Evolutionary conservation across 1,140 invertebrate genomes (phyloP), one percentile per base, ranked within the genome.

Genomic region (Trichoplusia ni): DNA sequence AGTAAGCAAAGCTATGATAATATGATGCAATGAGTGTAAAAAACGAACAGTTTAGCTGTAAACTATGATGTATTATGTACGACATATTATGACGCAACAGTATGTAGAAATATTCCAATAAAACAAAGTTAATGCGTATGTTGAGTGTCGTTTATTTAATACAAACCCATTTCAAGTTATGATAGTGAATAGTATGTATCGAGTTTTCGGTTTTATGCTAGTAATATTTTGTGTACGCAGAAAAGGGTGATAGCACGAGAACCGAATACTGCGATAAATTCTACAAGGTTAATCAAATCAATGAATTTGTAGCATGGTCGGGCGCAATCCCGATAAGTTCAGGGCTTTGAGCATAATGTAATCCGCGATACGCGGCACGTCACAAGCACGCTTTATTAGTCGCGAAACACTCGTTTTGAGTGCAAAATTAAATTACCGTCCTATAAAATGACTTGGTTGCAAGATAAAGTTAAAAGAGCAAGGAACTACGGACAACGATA

Each of bases 361-460:
- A 33, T 38, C 25, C 19, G 44, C 54, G 38, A 65, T 60, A 44
- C 35, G 62, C 38, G 53, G 64, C 38, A 71, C 47, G 46, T 59
- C 56, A 62, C 42, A 67, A 71, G 59, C 68, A 71, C 68, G 73
- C 53, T 71, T 63, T 51, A 67, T 73, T 74, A 70, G 49, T 65
- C 40, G 54, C 67, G 56, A 51, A 46, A 31, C 9, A 42, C 19
- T 56, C 59, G 62, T 73, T n/a, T 38, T 51, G 60, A 60, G 44
- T 49, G 56, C 27, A 46, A 58, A 64, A 67, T 73, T 65, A 51
- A 66, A 69, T 68, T 68, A 42, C 47, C 56, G n/a, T n/a, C n/a
- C n/a, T n/a, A n/a, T n/a, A n/a, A n/a, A n/a, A n/a, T n/a, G n/a
- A n/a, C n/a, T n/a, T n/a, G n/a, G n/a, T n/a, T n/a, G n/a, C n/a